A percentile compares a stretch with the other conserved stretches of the same genome.
These are phyloP conservation scores for Amphipyra tragopoginis DNA, from an alignment of 2,888 invertebrate species.

Conservation along the genomic window DNA sequence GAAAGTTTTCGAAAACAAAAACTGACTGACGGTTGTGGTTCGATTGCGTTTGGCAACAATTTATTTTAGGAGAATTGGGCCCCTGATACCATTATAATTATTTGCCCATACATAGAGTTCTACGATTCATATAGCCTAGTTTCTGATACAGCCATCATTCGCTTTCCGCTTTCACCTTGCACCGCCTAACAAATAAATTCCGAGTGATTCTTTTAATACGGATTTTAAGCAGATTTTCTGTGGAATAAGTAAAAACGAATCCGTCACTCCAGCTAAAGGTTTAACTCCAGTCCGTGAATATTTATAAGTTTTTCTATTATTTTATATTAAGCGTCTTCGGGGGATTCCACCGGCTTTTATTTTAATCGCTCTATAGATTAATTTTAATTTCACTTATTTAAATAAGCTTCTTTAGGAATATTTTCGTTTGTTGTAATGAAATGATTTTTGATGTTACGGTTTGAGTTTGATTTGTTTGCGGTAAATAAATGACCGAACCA, in stretches of 20 bases:
- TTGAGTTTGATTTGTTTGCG: too few relatives aligned
- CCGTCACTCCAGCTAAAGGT: constrained; percentile 87
- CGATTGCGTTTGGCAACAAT: too few relatives aligned
- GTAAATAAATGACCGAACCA: too few relatives aligned
- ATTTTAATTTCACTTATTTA: constrained; percentile 73
- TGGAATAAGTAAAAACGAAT: constrained; percentile 89
- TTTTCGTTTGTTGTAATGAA: constrained; percentile 54
- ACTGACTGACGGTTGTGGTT: too few relatives aligned
- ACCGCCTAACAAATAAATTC: constrained; percentile 83
- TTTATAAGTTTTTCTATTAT: constrained; percentile 90
- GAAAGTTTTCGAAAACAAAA: too few relatives aligned
- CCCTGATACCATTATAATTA: too few relatives aligned
- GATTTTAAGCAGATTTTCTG: constrained; percentile 90
- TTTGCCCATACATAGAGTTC: too few relatives aligned
- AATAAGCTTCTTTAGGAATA: constrained; percentile 62
- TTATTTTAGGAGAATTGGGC: too few relatives aligned
- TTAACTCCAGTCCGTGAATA: constrained; percentile 85
- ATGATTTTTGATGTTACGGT: too few relatives aligned
- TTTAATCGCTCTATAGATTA: constrained; percentile 78
- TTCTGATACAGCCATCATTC: too few relatives aligned
- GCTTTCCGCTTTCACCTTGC: constrained; percentile 54
- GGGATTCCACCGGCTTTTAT: constrained; percentile 72
- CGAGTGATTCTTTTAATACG: constrained; percentile 90
- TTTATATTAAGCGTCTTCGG: constrained; percentile 83
- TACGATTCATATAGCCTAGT: too few relatives aligned